phyloP scores from a whole-genome alignment of 1,140 invertebrate genomes.

The Drosophila insularis region DNA sequence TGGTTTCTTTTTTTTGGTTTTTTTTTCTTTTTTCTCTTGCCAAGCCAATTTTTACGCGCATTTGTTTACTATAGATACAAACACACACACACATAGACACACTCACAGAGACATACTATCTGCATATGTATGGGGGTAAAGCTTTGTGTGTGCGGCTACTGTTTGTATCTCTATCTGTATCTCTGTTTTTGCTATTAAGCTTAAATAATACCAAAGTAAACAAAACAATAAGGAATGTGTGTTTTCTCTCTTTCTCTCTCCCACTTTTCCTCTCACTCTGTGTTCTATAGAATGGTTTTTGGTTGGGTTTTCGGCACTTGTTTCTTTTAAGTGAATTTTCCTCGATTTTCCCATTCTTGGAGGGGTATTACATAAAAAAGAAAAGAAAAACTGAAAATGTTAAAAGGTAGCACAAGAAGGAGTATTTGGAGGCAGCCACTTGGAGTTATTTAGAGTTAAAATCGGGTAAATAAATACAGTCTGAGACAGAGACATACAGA shows the following conservation, averaged over 20 bases:
- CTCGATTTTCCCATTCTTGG: constrained; percentile 10
- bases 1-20: neutral
- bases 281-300: neutral
- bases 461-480: neutral
- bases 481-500: neutral
- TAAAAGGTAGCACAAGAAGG: neutral
- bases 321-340: constrained; percentile 16
- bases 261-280: neutral
- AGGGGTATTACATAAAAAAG: constrained; percentile 22
- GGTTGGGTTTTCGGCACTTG: constrained; percentile 5
- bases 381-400: neutral
- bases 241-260: neutral
- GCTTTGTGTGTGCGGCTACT: constrained; percentile 14
- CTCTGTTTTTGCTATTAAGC: constrained; percentile 25
- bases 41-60: constrained; percentile 27
- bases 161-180: constrained; percentile 19
- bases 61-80: constrained; percentile 28
- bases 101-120: neutral
- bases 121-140: neutral
- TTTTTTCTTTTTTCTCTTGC: neutral
- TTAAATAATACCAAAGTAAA: constrained; percentile 31
- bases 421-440: neutral
- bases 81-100: constrained; percentile 3
- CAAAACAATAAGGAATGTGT: constrained; percentile 16
- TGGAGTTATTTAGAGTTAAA: neutral